phyloP scores from a whole-genome alignment of 2,113 vertebrate genomes.

The Prionailurus viverrinus region DNA sequence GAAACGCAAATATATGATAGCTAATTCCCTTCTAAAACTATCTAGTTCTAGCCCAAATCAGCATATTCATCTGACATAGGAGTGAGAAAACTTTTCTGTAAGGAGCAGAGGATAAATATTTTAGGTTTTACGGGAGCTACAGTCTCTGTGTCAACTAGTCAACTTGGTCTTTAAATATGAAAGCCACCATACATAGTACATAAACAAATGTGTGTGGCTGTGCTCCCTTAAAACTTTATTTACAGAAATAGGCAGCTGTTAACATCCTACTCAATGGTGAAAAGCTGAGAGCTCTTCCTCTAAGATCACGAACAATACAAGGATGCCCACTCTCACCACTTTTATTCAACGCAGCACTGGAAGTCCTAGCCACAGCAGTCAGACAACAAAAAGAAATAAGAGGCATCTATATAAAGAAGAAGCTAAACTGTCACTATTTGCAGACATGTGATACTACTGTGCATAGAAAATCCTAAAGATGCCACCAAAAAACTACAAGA shows the following conservation, averaged over 20 bases:
- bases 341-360: background rate
- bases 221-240: background rate
- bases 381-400: background rate
- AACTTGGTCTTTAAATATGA: background rate
- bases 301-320: background rate
- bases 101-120: conserved; percentile 22
- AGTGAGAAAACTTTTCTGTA: background rate
- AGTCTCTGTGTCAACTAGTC: background rate
- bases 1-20: background rate
- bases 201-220: background rate
- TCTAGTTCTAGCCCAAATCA: background rate
- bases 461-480: background rate
- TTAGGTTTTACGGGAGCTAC: background rate
- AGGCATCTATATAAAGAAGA: background rate
- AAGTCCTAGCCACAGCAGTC: background rate
- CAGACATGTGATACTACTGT: background rate
- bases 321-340: background rate
- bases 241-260: background rate
- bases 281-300: background rate
- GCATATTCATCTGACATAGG: background rate
- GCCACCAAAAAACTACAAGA: background rate
- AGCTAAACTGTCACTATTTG: background rate
- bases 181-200: background rate
- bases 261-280: background rate
- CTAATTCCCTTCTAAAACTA: conserved; percentile 37